phyloP scores from a whole-genome alignment of 53 echinoderm and acorn worm species.

The Holothuria leucospilota region DNA sequence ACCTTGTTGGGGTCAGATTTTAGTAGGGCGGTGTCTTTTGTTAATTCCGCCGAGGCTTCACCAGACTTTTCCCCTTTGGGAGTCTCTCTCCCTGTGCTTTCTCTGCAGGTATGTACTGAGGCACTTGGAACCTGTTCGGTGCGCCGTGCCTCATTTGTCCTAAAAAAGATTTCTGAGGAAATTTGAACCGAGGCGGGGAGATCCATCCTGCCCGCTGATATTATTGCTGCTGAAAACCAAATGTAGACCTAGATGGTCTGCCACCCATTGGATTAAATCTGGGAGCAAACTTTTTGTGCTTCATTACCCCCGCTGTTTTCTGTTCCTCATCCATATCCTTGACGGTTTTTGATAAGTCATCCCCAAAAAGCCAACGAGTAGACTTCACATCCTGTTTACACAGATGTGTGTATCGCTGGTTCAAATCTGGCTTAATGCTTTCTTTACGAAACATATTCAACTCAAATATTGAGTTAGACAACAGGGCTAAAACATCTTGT shows the following conservation, averaged over 20 bases:
- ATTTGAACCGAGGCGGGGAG: not conserved
- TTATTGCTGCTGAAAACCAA: not conserved
- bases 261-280: not conserved
- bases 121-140: not conserved
- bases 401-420: too few species aligned
- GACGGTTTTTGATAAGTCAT: constrained; percentile 11
- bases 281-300: too few species aligned
- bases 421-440: too few species aligned
- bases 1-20: too few species aligned
- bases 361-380: not conserved
- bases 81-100: constrained; percentile 1
- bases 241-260: not conserved
- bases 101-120: constrained; percentile 5
- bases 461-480: too few species aligned
- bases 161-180: too few species aligned
- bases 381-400: not conserved
- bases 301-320: too few species aligned
- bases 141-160: constrained; percentile 14
- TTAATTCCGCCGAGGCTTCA: not conserved
- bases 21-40: not conserved
- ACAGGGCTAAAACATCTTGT: too few species aligned
- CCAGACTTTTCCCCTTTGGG: not conserved
- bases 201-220: too few species aligned
- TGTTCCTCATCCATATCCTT: too few species aligned
- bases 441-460: too few species aligned